Conservation (phyloP, 2,888 invertebrate genomes). For the Nipponacmea schrenckii region DNA sequence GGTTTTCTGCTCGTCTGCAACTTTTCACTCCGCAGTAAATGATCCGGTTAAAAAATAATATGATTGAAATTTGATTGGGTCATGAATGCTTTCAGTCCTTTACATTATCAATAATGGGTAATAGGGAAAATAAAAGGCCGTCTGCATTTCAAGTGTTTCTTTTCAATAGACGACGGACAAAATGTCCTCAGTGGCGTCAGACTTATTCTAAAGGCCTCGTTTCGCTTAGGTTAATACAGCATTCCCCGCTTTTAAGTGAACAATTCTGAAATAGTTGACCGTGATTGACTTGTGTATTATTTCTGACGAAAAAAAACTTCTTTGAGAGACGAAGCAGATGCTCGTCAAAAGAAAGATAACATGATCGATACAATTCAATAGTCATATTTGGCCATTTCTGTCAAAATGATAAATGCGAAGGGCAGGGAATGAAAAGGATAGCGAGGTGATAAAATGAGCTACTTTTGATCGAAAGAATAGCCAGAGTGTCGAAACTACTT, state of each 20-base stretch:
- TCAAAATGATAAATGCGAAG: constrained; percentile 2
- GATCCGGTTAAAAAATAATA: too few species aligned
- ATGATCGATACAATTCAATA: constrained; percentile 1
- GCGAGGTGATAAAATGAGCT: neutral
- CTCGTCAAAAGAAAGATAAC: neutral
- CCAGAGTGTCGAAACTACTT: neutral
- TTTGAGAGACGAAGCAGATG: neutral
- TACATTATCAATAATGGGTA: neutral
- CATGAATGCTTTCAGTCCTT: neutral
- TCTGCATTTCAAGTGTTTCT: constrained; percentile 22
- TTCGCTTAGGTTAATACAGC: neutral
- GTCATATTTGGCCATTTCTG: neutral
- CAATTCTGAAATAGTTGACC: too few species aligned
- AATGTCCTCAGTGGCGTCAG: constrained; percentile 20
- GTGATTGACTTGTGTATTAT: too few species aligned
- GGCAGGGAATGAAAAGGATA: neutral
- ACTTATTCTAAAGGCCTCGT: neutral
- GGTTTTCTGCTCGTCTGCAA: too few species aligned
- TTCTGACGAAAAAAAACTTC: too few species aligned
- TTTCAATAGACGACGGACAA: constrained; percentile 16
- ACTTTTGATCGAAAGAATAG: neutral
- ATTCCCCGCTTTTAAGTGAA: neutral
- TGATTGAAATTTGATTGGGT: too few species aligned
- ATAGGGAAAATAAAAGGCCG: constrained; percentile 4
- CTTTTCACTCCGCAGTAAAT: too few species aligned